phyloP scores from a whole-genome alignment of 2,888 invertebrate genomes.

The Machimus atricapillus region DNA sequence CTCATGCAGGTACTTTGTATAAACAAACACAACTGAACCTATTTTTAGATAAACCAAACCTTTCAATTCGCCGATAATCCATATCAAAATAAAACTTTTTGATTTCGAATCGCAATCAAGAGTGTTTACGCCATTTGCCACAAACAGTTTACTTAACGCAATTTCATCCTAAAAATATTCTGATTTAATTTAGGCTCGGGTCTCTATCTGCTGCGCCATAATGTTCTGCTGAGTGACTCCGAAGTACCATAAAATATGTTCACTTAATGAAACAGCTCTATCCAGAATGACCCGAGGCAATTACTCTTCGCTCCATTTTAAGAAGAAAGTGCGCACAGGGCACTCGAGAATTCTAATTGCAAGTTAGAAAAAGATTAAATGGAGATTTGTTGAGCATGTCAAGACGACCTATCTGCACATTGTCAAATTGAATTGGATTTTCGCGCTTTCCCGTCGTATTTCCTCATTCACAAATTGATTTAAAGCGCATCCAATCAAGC shows the following conservation, averaged over 20 bases:
- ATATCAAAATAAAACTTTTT: background rate
- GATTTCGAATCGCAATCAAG: background rate
- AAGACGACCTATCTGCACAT: conserved; percentile 20
- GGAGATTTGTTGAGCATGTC: background rate
- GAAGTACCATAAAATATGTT: conserved; percentile 3
- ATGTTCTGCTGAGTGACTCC: conserved; percentile 7
- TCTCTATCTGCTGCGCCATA: background rate
- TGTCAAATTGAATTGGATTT: background rate
- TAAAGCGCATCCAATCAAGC: background rate
- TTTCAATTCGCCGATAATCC: background rate
- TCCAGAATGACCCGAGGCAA: conserved; percentile 23
- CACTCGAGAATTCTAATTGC: conserved; percentile 32
- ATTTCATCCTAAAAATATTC: background rate
- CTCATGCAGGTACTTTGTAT: background rate
- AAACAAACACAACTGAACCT: background rate
- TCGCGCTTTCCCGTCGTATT: background rate
- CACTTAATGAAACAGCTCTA: conserved; percentile 25
- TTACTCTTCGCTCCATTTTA: background rate
- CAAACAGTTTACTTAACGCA: background rate
- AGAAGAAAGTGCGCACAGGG: background rate
- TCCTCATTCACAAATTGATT: background rate
- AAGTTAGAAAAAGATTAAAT: background rate
- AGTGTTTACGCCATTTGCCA: background rate
- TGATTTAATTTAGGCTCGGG: background rate
- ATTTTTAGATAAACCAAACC: background rate